Conservation (phyloP, 1,140 invertebrate species). For the Sitobion miscanthi region DNA sequence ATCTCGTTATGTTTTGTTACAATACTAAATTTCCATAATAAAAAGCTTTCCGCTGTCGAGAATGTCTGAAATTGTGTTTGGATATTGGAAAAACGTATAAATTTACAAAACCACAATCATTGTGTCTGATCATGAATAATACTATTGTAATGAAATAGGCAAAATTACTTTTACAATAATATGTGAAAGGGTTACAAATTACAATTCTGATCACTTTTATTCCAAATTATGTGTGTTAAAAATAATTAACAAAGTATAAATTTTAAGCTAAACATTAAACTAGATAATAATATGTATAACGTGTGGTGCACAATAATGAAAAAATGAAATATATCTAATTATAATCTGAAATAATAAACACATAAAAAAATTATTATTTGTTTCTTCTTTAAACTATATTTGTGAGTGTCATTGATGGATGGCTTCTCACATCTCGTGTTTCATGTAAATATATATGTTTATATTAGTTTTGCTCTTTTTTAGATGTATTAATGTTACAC, state of each 20-base stretch:
- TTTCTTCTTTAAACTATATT: neutral
- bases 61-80: neutral
- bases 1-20: neutral
- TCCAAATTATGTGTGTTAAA: neutral
- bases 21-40: constrained; percentile 27
- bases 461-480: too few species aligned
- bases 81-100: constrained; percentile 35
- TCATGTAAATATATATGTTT: too few species aligned
- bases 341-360: neutral
- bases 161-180: neutral
- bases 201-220: neutral
- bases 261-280: neutral
- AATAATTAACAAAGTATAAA: neutral
- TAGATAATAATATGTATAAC: neutral
- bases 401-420: too few species aligned
- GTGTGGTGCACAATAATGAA: neutral
- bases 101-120: constrained; percentile 34
- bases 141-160: neutral
- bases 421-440: too few species aligned
- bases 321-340: neutral
- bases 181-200: neutral
- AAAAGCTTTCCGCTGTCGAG: constrained; percentile 33
- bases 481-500: too few species aligned
- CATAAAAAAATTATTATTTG: neutral
- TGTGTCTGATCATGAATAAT: constrained; percentile 18